phyloP scores from a whole-genome alignment of 2,797 vertebrate genomes.

The Octomys mimax region DNA sequence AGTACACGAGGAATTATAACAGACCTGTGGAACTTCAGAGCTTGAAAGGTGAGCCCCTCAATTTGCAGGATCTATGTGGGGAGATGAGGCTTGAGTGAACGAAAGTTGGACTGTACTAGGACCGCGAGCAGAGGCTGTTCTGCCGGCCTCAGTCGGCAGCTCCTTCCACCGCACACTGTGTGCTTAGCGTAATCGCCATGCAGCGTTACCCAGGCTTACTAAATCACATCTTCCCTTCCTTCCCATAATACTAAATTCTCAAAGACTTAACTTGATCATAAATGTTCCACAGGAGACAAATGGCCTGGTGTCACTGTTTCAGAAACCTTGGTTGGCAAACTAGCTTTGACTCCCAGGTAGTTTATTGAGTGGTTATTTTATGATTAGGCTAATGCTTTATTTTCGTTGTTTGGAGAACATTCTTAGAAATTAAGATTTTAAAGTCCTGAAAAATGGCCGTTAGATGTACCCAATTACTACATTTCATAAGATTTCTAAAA shows the following conservation, averaged over 20 bases:
- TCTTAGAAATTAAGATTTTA: constrained; percentile 65
- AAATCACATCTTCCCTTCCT: constrained; percentile 4
- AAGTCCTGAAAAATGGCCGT: constrained; percentile 73
- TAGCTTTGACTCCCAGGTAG: constrained; percentile 65
- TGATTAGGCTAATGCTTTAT: constrained; percentile 76
- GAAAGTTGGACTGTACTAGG: background rate
- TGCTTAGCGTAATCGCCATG: constrained; percentile 4
- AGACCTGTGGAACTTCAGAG: background rate
- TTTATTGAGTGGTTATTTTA: constrained; percentile 74
- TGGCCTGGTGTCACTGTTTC: constrained; percentile 52
- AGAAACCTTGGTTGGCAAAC: constrained; percentile 70
- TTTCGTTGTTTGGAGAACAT: constrained; percentile 69
- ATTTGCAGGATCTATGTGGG: background rate
- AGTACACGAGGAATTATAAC: background rate
- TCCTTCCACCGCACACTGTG: background rate
- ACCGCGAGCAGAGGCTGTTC: background rate
- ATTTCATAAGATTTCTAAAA: constrained; percentile 82
- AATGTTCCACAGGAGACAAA: constrained; percentile 63
- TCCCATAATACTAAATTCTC: constrained; percentile 57
- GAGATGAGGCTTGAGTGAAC: background rate
- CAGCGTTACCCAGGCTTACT: background rate
- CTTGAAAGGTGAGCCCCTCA: background rate
- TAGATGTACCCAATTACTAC: constrained; percentile 65
- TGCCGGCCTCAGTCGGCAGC: background rate
- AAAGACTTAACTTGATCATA: constrained; percentile 58